Evolutionary conservation across 2,888 invertebrate species (phyloP).

Genomic region (Sussaba pulchella): DNA sequence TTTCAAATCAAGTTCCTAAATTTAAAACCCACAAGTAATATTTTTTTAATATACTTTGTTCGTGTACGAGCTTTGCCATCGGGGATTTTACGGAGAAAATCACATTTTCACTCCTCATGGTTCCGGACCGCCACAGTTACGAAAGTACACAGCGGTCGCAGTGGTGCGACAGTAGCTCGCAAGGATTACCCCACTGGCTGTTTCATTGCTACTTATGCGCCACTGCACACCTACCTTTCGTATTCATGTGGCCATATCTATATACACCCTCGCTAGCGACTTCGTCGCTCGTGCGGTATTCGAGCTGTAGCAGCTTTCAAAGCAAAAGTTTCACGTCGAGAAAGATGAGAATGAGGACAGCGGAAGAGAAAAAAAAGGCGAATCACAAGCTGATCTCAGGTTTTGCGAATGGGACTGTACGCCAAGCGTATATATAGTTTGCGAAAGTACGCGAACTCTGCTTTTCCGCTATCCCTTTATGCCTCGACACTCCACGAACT

Average conservation of each 20-base stretch:
- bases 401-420: slow-evolving; percentile 9
- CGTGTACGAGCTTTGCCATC: not conserved
- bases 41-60: not conserved
- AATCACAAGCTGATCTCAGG: slow-evolving; percentile 21
- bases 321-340: slow-evolving; percentile 33
- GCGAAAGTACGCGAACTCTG: slow-evolving; percentile 41
- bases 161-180: slow-evolving; percentile 2
- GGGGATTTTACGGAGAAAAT: slow-evolving; percentile 16
- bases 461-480: slow-evolving; percentile 26
- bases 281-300: slow-evolving; percentile 25
- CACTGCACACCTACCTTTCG: slow-evolving; percentile 27
- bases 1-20: too few relatives aligned
- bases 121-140: slow-evolving; percentile 22
- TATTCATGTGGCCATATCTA: slow-evolving; percentile 5
- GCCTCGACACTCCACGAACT: slow-evolving; percentile 7
- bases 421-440: slow-evolving; percentile 13
- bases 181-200: slow-evolving; percentile 19
- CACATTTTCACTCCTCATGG: slow-evolving; percentile 12
- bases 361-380: not conserved
- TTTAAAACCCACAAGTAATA: too few relatives aligned
- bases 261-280: slow-evolving; percentile 2
- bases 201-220: slow-evolving; percentile 24
- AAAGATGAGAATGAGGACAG: slow-evolving; percentile 11
- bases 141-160: slow-evolving; percentile 18
- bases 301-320: slow-evolving; percentile 41